Evolutionary conservation across 2,888 invertebrate genomes (phyloP).

Genomic region (Phengaris alcon): DNA sequence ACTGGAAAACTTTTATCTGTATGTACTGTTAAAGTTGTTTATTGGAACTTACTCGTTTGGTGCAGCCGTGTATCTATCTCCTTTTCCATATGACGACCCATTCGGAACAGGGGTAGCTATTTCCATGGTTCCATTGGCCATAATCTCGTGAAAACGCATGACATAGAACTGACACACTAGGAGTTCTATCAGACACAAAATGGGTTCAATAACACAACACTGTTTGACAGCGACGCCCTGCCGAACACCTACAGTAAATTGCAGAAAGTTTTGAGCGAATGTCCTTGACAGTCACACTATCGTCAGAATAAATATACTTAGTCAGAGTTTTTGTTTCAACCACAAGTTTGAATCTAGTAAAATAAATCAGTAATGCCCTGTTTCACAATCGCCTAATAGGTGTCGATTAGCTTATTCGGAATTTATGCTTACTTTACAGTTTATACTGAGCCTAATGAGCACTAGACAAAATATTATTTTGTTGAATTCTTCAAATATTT

Average conservation of each 20-base stretch:
- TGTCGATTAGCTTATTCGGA: no score
- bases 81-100: conserved; percentile 68
- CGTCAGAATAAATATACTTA: neutral
- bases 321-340: neutral
- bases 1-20: neutral
- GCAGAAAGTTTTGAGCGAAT: conserved; percentile 59
- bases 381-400: no score
- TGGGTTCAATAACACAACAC: conserved; percentile 38
- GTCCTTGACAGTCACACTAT: conserved; percentile 69
- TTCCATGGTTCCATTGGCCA: conserved; percentile 55
- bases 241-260: conserved; percentile 13
- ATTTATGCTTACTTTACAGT: no score
- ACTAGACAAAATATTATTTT: neutral
- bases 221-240: conserved; percentile 12
- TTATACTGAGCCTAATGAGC: neutral
- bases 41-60: conserved; percentile 69
- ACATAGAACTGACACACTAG: conserved; percentile 41
- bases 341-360: neutral
- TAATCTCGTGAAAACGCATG: conserved; percentile 57
- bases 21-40: neutral
- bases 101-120: conserved; percentile 45
- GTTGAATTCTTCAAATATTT: neutral
- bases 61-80: conserved; percentile 70
- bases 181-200: neutral
- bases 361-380: neutral